Base-by-base conservation (phyloP, 1,140 invertebrate genomes). In the Ostrea edulis region DNA sequence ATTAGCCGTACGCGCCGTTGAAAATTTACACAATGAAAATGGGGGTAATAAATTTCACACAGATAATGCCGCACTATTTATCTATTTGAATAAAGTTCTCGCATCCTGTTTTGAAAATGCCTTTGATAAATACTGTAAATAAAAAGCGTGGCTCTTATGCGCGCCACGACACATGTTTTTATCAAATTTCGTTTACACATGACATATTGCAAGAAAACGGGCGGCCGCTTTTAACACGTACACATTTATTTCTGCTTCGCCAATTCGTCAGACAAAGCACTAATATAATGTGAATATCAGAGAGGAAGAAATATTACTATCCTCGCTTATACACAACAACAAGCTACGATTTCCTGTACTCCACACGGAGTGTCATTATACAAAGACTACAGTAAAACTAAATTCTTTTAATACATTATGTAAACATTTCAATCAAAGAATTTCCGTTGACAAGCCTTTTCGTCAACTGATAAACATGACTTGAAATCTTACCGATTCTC, bases 41-140 rank as follows among this genome's bases (percentile, higher is more conserved):
- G 44, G 82, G 82, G 82, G 52, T 54, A 83, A 83, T 83, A 83
- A 83, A 83, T 53, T 83, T 52, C 44, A 83, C 51, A 54, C 52
- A 83, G 82, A 83, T 83, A 83, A 83, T 83, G 29, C 44, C 82
- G 17, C 20, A 83, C 14, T 83, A 83, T 83, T 83, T 83, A 83
- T 83, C 82, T 83, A 54, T 83, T 83, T 83, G 82, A n/a, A 53
- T 52, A 83, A 44, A 54, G 44, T 83, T 54, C 44, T 53, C 82
- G 52, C 82, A 83, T 83, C 82, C 82, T 83, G 82, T 54, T 83
- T 83, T 83, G 68, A 83, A 44, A 83, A 83, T 52, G 82, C 82
- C 82, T 83, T 83, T 83, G 82, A 83, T 54, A 77, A 52, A 83
- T 54, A 83, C 52, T 83, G 82, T 83, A 83, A 83, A 83, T 83